Evolutionary conservation across 2,888 invertebrate species (phyloP).

Genomic region (Dynastes grantii): DNA sequence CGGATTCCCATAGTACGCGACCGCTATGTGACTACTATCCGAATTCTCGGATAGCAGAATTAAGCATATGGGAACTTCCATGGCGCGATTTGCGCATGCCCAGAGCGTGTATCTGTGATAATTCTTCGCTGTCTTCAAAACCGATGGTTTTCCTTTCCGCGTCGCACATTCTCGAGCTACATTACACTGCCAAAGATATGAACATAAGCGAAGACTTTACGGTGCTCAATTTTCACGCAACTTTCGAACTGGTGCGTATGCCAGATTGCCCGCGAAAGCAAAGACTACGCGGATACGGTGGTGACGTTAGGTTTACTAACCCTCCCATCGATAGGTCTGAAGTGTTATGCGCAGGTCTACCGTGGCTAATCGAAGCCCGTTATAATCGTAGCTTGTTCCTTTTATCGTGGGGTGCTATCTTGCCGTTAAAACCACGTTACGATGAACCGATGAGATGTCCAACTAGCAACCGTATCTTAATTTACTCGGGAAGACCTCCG

Average conservation of each 20-base stretch:
- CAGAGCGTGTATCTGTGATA: conserved; percentile 87
- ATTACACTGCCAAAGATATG: conserved; percentile 82
- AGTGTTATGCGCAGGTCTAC: conserved; percentile 81
- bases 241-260: conserved; percentile 78
- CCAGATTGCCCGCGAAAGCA: conserved; percentile 79
- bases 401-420: conserved; percentile 86
- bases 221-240: conserved; percentile 84
- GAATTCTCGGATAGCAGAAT: conserved; percentile 71
- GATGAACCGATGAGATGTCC: conserved; percentile 81
- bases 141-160: conserved; percentile 79
- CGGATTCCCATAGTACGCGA: conserved; percentile 82
- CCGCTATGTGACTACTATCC: conserved; percentile 73
- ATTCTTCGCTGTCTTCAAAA: conserved; percentile 75
- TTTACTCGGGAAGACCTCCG: conserved; percentile 84
- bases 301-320: conserved; percentile 78
- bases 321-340: conserved; percentile 77
- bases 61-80: conserved; percentile 79
- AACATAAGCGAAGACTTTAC: conserved; percentile 87
- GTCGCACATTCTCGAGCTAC: conserved; percentile 82
- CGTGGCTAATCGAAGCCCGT: conserved; percentile 86
- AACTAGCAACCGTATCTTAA: conserved; percentile 84
- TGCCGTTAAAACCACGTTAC: conserved; percentile 76
- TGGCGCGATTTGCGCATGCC: conserved; percentile 82
- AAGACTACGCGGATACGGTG: conserved; percentile 77
- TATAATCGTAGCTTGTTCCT: conserved; percentile 87